phyloP scores from a whole-genome alignment of 2,797 vertebrate genomes.

The Onychomys arenicola region DNA sequence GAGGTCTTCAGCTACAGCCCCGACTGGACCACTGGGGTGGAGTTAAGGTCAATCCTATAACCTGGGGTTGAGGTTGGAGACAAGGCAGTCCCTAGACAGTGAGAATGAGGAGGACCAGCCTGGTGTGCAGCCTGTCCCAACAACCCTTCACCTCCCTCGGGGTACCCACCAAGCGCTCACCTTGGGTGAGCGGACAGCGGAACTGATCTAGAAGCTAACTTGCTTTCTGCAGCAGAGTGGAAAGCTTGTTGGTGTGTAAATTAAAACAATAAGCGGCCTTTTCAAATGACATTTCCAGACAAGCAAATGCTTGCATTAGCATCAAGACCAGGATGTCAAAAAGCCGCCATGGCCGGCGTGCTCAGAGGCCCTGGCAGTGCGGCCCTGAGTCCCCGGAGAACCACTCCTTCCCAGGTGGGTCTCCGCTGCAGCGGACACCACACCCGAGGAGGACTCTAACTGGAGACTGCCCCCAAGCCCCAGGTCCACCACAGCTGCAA shows the following conservation, averaged over 20 bases:
- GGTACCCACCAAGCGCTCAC: slow-evolving; percentile 62
- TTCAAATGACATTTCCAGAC: slow-evolving; percentile 82
- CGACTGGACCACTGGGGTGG: neutral
- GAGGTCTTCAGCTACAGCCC: neutral
- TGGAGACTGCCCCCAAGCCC: neutral
- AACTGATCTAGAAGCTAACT: slow-evolving; percentile 82
- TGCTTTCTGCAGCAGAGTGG: slow-evolving; percentile 76
- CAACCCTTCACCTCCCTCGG: neutral
- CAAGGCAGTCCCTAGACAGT: too few relatives aligned
- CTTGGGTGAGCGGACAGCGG: slow-evolving; percentile 75
- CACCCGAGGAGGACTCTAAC: neutral
- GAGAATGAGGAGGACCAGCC: neutral
- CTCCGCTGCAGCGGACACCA: accelerated
- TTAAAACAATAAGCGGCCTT: slow-evolving; percentile 85
- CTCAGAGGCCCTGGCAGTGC: neutral
- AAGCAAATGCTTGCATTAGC: slow-evolving; percentile 77
- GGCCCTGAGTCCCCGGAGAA: neutral
- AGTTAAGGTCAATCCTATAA: neutral
- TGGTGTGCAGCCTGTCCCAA: neutral
- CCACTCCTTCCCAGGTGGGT: neutral
- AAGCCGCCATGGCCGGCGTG: neutral
- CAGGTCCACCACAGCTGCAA: slow-evolving; percentile 85
- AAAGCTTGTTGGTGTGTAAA: slow-evolving; percentile 78
- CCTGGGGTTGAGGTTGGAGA: neutral
- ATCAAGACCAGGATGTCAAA: slow-evolving; percentile 16